A percentile compares a stretch with the other conserved stretches of the same genome.
Evolutionary conservation across 23 tunicate genomes (phyloP).

Genomic region (Ciona savignyi): DNA sequence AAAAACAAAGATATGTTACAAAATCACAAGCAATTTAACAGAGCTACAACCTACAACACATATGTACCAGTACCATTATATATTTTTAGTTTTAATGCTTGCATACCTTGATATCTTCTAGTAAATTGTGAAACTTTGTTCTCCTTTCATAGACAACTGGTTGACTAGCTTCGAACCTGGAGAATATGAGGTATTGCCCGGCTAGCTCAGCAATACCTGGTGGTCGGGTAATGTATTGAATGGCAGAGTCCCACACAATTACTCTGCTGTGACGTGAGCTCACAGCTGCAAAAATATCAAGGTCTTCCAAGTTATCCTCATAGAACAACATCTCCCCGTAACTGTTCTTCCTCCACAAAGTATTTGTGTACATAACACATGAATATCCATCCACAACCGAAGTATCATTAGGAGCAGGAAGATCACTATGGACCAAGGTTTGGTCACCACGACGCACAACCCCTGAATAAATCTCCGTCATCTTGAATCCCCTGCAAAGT

Average conservation of each 20-base stretch:
- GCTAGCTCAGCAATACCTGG: slow-evolving; percentile 58
- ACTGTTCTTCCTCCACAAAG: slow-evolving; percentile 71
- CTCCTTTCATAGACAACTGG: too few species aligned
- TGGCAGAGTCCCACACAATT: slow-evolving; percentile 51
- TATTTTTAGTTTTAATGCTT: too few species aligned
- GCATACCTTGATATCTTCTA: slow-evolving; percentile 39
- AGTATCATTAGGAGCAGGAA: background rate
- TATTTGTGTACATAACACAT: slow-evolving; percentile 35
- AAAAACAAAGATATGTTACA: too few species aligned
- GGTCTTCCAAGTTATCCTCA: slow-evolving; percentile 55
- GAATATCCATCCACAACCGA: slow-evolving; percentile 26
- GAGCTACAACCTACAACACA: too few species aligned
- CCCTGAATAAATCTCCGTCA: slow-evolving; percentile 62
- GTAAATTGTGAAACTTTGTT: slow-evolving; percentile 15
- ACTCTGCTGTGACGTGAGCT: slow-evolving; percentile 44
- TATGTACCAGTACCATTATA: too few species aligned
- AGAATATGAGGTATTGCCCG: slow-evolving; percentile 36
- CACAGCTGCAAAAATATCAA: slow-evolving; percentile 49
- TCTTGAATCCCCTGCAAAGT: slow-evolving; percentile 27
- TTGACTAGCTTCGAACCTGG: slow-evolving; percentile 40
- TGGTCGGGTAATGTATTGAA: slow-evolving; percentile 44
- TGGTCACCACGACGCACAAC: slow-evolving; percentile 63
- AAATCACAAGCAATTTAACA: too few species aligned
- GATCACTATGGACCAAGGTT: slow-evolving; percentile 36
- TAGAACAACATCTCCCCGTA: slow-evolving; percentile 72